These are phyloP conservation scores for Erythrolamprus reginae DNA, from an alignment of 2,113 vertebrate genomes.

Conservation along the genomic window DNA sequence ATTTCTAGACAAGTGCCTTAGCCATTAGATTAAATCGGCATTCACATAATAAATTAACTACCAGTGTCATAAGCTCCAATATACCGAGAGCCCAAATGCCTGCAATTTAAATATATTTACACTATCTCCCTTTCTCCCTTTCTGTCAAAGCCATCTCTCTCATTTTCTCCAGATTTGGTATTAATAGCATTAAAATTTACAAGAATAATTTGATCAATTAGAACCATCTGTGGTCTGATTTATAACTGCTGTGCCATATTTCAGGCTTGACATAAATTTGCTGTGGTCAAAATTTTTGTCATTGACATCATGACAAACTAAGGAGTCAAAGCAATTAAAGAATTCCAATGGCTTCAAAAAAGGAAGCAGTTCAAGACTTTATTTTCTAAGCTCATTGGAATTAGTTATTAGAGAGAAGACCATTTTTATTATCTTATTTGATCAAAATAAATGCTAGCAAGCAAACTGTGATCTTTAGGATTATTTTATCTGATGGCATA, in stretches of 20 bases:
- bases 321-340: not conserved
- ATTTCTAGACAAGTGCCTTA: not conserved
- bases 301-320: not conserved
- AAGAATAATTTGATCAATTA: constrained; percentile 55
- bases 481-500: not conserved
- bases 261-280: constrained; percentile 5
- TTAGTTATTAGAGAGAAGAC: not conserved
- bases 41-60: not conserved
- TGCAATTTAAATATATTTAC: not conserved
- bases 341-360: not conserved
- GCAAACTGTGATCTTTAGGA: not conserved
- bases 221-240: constrained; percentile 51
- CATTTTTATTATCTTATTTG: not conserved
- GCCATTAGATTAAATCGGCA: not conserved
- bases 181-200: constrained; percentile 61
- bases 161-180: constrained; percentile 41
- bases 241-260: constrained; percentile 18
- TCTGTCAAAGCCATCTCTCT: not conserved
- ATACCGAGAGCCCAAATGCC: not conserved
- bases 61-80: not conserved
- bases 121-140: constrained; percentile 9
- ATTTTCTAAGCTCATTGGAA: not conserved
- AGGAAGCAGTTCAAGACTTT: not conserved
- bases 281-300: constrained; percentile 13
- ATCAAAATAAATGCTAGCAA: not conserved